Evolutionary conservation across 2,113 vertebrate genomes (phyloP), one percentile per base, ranked within the genome.

Genomic region (Ranitomeya variabilis): DNA sequence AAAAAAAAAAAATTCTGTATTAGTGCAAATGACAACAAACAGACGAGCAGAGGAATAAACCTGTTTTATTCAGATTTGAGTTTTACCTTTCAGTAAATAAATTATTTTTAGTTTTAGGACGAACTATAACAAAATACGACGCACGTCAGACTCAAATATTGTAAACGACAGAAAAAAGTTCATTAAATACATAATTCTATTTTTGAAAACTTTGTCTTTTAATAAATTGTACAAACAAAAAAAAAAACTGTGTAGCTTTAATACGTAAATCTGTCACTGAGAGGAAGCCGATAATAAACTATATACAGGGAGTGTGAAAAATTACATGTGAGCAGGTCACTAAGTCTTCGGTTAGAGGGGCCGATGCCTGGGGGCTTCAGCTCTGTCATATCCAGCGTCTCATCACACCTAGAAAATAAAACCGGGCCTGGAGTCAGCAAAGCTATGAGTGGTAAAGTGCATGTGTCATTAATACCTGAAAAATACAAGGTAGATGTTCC

Each of bases 201-300:
- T 76, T 89, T 76, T 89, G 91, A 94, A 93, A 93, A 92, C n/a
- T n/a, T n/a, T n/a, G n/a, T n/a, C n/a, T 87, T 90, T 90, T 90
- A 90, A 87, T 80, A 90, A 92, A 90, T 71, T 90, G 89, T 92
- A 91, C 91, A 90, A 94, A n/a, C n/a, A n/a, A n/a, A n/a, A n/a
- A n/a, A n/a, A n/a, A n/a, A n/a, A n/a, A 94, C 91, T 93, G 90
- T 93, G 92, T 92, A 94, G 92, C 92, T 90, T 45, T 93, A 91
- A 84, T 90, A 91, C 93, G 89, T 86, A n/a, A 80, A 81, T 26
- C 52, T 23, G 26, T 76, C 84, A 19, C 18, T 54, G 37, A 60
- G 15, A n/a, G 19, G 4, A 62, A 31, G 73, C 69, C 59, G 69
- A 6, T 18, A n/a, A 51, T 64, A 83, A 83, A 88, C 87, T 89